These are phyloP conservation scores for Cephus pygmeus DNA, from an alignment of 2,888 invertebrate species.

Conservation along the genomic window DNA sequence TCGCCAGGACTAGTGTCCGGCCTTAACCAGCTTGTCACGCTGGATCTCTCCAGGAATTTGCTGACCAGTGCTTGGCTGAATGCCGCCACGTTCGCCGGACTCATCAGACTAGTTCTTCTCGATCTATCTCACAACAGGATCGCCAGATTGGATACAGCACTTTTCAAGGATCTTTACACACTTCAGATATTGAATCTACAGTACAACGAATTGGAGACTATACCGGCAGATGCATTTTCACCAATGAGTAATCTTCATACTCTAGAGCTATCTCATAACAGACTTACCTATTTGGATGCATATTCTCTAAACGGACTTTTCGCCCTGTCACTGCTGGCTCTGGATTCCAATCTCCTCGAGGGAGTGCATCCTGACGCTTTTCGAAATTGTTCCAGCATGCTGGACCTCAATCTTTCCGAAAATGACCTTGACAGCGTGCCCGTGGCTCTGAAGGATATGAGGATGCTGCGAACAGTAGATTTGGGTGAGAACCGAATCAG, in stretches of 20 bases:
- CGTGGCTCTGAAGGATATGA: slow-evolving; percentile 84
- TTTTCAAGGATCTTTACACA: slow-evolving; percentile 89
- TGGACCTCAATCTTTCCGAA: slow-evolving; percentile 90
- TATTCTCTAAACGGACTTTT: slow-evolving; percentile 89
- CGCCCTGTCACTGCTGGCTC: slow-evolving; percentile 84
- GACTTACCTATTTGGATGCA: slow-evolving; percentile 84
- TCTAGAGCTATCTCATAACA: slow-evolving; percentile 86
- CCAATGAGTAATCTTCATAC: slow-evolving; percentile 94
- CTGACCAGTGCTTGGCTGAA: slow-evolving; percentile 89
- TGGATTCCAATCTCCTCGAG: slow-evolving; percentile 87
- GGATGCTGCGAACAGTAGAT: slow-evolving; percentile 87
- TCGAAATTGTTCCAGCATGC: slow-evolving; percentile 88
- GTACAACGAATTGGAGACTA: slow-evolving; percentile 84
- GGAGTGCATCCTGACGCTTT: slow-evolving; percentile 89
- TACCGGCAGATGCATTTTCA: slow-evolving; percentile 88
- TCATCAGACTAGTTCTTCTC: slow-evolving; percentile 87
- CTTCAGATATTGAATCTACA: slow-evolving; percentile 89
- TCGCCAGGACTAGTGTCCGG: slow-evolving; percentile 88
- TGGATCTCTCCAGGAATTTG: slow-evolving; percentile 88
- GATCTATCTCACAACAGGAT: slow-evolving; percentile 89
- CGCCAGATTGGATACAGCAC: slow-evolving; percentile 82
- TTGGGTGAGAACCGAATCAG: slow-evolving; percentile 91
- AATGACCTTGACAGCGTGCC: slow-evolving; percentile 86
- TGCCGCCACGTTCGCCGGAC: slow-evolving; percentile 85
- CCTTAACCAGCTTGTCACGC: slow-evolving; percentile 84